Base-by-base conservation (phyloP, 2,888 invertebrate species). In the Drosophila meridiana region DNA sequence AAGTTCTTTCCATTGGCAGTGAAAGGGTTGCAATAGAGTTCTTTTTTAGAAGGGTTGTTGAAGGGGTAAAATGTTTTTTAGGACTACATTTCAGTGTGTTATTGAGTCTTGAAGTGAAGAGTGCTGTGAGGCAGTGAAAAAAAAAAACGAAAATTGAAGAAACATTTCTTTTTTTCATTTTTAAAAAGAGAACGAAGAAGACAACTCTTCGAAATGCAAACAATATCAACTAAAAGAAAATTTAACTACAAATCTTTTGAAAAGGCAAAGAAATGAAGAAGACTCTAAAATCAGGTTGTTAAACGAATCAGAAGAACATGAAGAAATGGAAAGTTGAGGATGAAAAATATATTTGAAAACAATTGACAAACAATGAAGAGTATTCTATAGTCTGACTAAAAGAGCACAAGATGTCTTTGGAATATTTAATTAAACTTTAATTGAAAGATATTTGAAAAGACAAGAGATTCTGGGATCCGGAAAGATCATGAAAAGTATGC, bases 1-100 rank as follows among this genome's bases (percentile, higher is more conserved):
- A 88, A 89, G 64, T 47, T 45, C 5, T 2, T 6, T 5, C 34
- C 30, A 63, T 26, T 75, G 78, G 70, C 78, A 75, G 58, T n/a
- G 38, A 83, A 90, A 86, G 86, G 90, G 86, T 87, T 90, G 89
- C 65, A 74, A 47, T 5, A 2, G 20, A 47, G 38, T 30, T 48
- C 0, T 85, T 87, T 85, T 82, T 77, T 74, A 34, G 40, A 52
- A 76, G 89, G 90, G 86, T 90, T 76, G 85, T 4, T 68, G 4
- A 36, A 34, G 59, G 42, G 42, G 7, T 43, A 28, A 11, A 7
- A 32, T 30, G 13, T 77, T 85, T 76, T 85, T 79, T 42, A 61
- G 2, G 5, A 0, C 0, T 4, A 14, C 5, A 32, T 6, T 56
- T 87, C 42, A 85, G 85, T 85, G 6, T 2, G 6, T 9, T 13